A percentile compares a stretch with the other conserved stretches of the same genome.
These are phyloP conservation scores for Dasypus novemcinctus DNA, from an alignment of 2,113 vertebrate species.

Conservation along the genomic window DNA sequence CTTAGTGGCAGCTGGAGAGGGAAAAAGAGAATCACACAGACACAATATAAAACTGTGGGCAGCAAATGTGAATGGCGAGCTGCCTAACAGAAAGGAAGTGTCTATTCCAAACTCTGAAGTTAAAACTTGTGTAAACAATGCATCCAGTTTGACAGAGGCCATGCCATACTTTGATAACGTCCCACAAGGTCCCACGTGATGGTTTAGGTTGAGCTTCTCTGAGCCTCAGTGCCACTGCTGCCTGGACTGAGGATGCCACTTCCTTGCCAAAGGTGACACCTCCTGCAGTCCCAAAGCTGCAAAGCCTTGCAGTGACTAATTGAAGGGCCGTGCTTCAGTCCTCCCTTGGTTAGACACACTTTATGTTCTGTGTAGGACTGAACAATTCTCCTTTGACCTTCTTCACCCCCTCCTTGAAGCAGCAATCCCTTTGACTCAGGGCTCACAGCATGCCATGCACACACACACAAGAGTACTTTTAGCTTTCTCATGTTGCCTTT, in stretches of 20 bases:
- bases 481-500: not conserved
- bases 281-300: not conserved
- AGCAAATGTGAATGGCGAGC: not conserved
- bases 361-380: not conserved
- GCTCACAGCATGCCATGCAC: too few relatives aligned
- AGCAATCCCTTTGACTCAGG: too few relatives aligned
- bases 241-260: fast-evolving
- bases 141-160: fast-evolving
- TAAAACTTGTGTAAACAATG: not conserved
- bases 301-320: not conserved
- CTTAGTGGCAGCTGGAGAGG: slow-evolving; percentile 29
- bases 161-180: not conserved
- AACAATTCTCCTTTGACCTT: fast-evolving
- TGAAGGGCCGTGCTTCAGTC: too few relatives aligned
- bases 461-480: not conserved
- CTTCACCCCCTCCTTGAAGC: not conserved
- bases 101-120: slow-evolving; percentile 16
- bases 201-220: not conserved
- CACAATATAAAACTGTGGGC: not conserved
- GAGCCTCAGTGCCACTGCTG: too few relatives aligned
- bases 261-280: fast-evolving
- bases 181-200: fast-evolving
- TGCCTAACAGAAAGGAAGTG: not conserved
- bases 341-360: not conserved
- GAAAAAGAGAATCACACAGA: slow-evolving; percentile 8